phyloP scores from a whole-genome alignment of 2,797 vertebrate species.

The Lycodopsis pacificus region DNA sequence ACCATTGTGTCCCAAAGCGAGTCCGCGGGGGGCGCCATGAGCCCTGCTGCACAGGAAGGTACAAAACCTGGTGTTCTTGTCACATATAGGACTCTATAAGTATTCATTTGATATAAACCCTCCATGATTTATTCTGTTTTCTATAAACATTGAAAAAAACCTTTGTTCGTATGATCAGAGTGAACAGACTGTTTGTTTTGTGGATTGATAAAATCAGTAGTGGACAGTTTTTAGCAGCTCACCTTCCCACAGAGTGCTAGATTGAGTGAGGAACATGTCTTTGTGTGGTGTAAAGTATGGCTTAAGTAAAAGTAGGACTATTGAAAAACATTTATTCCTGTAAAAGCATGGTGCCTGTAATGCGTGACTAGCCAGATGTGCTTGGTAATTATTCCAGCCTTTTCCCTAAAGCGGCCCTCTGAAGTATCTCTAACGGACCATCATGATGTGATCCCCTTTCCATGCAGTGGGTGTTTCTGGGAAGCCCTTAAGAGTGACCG shows the following conservation, averaged over 20 bases:
- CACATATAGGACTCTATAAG: not conserved
- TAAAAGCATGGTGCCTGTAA: not conserved
- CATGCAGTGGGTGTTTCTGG: constrained; percentile 78
- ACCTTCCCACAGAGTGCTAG: constrained; percentile 2
- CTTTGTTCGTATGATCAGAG: not conserved
- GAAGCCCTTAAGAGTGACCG: constrained; percentile 86
- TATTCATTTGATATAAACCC: not conserved
- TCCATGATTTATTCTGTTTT: not conserved
- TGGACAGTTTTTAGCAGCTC: not conserved
- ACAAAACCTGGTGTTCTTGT: constrained; percentile 19
- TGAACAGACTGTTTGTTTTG: constrained; percentile 16
- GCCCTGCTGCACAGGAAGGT: constrained; percentile 88
- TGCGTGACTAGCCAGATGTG: not conserved
- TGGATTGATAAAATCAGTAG: constrained; percentile 28
- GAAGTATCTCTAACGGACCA: not conserved
- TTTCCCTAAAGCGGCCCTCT: not conserved
- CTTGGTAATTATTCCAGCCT: not conserved
- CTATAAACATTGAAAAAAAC: not conserved
- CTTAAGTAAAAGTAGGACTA: constrained; percentile 10
- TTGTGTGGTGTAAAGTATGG: not conserved
- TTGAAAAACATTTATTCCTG: not conserved
- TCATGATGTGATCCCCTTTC: constrained; percentile 24
- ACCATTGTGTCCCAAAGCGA: constrained; percentile 95
- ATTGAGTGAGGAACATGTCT: constrained; percentile 13
- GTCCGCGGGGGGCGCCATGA: constrained; percentile 75